These are phyloP conservation scores for Norana najaformis DNA, from an alignment of 2,888 invertebrate genomes.

Conservation along the genomic window DNA sequence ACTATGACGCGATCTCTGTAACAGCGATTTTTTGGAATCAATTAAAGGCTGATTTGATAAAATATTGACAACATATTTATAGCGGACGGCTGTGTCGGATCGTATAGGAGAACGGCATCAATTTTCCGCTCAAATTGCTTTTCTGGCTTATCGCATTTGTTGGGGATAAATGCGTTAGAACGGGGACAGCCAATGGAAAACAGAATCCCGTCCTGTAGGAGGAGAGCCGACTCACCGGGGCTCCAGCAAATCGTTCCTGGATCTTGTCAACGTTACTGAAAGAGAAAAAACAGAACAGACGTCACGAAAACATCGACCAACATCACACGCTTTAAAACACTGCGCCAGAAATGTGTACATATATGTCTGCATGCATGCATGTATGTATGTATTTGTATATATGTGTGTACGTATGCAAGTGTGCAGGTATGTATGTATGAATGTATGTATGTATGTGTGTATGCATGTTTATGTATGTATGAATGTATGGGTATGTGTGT, in stretches of 20 bases:
- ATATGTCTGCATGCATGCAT: background rate
- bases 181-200: background rate
- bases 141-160: conserved; percentile 5
- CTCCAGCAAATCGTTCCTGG: conserved; percentile 58
- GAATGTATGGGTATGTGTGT: background rate
- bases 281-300: background rate
- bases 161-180: background rate
- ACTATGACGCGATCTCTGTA: background rate
- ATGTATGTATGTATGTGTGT: background rate
- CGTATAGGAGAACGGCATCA: background rate
- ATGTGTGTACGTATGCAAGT: no score
- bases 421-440: no score
- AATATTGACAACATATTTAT: background rate
- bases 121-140: background rate
- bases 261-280: conserved; percentile 50
- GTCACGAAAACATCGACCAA: background rate
- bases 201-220: background rate
- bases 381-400: no score
- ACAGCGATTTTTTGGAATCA: background rate
- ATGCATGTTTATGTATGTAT: background rate
- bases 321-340: background rate
- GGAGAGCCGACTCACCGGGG: conserved; percentile 54
- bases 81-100: background rate
- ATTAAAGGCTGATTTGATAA: background rate
- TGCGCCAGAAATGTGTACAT: background rate